Conservation (phyloP, 2,113 vertebrate genomes). For the Amazona vittata region DNA sequence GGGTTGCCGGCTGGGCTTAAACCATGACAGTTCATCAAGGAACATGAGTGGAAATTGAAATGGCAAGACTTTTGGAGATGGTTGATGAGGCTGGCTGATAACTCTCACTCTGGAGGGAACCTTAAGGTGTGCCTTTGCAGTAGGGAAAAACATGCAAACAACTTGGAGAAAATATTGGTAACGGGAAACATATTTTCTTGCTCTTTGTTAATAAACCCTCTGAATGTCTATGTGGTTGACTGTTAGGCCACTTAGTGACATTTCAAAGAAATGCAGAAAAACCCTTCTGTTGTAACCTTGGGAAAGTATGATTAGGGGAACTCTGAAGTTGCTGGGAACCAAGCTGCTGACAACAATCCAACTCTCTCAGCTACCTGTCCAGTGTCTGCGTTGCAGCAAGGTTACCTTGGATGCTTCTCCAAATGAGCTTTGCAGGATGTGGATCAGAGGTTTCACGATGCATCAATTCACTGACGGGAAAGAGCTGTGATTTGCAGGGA, state of each 20-base stretch:
- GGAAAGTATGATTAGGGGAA: rapidly evolving
- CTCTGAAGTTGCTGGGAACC: background rate
- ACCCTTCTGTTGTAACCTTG: background rate
- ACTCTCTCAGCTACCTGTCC: background rate
- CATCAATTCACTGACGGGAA: background rate
- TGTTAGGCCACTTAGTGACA: background rate
- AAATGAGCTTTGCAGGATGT: background rate
- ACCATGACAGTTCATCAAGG: background rate
- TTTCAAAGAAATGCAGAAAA: background rate
- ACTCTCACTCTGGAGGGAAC: background rate
- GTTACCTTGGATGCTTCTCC: background rate
- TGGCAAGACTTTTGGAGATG: background rate
- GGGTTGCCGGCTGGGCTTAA: no score
- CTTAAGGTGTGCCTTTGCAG: background rate
- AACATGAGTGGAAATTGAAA: conserved; percentile 25
- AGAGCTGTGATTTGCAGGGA: background rate
- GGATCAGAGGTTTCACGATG: rapidly evolving
- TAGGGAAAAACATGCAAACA: background rate
- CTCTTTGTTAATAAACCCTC: background rate
- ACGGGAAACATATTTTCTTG: background rate
- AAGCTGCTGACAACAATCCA: background rate
- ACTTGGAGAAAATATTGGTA: background rate
- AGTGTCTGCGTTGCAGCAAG: background rate
- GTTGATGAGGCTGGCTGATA: background rate
- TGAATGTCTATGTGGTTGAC: background rate